Conservation (phyloP, 2,888 invertebrate genomes). For the Aphodius sticticus region DNA sequence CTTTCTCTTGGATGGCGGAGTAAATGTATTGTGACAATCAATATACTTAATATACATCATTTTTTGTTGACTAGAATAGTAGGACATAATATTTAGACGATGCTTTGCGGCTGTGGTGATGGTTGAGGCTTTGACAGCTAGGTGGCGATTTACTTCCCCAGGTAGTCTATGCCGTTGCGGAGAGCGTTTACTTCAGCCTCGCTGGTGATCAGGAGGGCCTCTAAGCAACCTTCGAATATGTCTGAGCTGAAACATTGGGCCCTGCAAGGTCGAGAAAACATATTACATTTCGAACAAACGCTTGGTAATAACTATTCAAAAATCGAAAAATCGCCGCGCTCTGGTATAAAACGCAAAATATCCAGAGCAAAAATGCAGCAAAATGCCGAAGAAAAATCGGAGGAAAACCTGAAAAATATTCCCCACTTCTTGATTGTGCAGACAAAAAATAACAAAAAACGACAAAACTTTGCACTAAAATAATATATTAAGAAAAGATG, state of each 20-base stretch:
- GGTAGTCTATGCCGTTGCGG: conserved; percentile 14
- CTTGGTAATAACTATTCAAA: neutral
- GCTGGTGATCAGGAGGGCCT: conserved; percentile 15
- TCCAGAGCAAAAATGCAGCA: neutral
- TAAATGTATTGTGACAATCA: conserved; percentile 8
- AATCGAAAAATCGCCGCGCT: conserved; percentile 5
- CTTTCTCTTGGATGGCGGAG: conserved; percentile 9
- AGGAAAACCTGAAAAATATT: conserved; percentile 4
- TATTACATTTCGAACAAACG: neutral
- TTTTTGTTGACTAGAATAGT: conserved; percentile 26
- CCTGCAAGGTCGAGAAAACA: conserved; percentile 7
- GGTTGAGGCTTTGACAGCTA: conserved; percentile 9
- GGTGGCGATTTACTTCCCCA: conserved; percentile 16
- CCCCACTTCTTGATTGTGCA: neutral
- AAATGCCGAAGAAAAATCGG: conserved; percentile 8
- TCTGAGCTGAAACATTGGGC: conserved; percentile 17
- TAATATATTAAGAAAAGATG: neutral
- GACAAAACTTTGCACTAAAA: neutral
- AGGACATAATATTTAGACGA: conserved; percentile 11
- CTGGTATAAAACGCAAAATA: neutral
- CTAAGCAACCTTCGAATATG: conserved; percentile 21
- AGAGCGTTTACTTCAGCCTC: conserved; percentile 19
- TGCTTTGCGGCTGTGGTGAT: conserved; percentile 5
- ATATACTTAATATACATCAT: conserved; percentile 21
- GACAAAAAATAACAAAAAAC: neutral